phyloP scores from a whole-genome alignment of 2,797 vertebrate genomes.

The Muraenolepis orangiensis region DNA sequence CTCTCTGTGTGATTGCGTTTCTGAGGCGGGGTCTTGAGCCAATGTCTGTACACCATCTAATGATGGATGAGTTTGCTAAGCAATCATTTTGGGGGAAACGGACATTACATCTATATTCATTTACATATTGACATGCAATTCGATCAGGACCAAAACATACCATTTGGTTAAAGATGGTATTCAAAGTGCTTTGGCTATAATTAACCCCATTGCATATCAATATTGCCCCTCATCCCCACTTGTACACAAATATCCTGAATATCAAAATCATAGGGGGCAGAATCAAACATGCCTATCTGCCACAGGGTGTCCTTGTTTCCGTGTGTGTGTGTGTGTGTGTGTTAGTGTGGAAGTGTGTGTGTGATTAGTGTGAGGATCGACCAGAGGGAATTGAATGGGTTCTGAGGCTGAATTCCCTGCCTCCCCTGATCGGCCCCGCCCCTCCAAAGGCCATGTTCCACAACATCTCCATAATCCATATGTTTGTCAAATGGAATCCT shows the following conservation, averaged over 20 bases:
- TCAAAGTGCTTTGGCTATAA: background rate
- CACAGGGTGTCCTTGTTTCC: constrained; percentile 33
- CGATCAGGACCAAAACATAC: background rate
- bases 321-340: constrained; percentile 6
- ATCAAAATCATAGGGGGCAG: no score
- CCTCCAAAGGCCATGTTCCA: constrained; percentile 45
- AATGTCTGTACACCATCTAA: background rate
- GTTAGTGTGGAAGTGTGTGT: constrained; percentile 1
- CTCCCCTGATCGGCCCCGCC: constrained; percentile 42
- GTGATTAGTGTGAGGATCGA: constrained; percentile 32
- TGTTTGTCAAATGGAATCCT: constrained; percentile 34
- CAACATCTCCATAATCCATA: constrained; percentile 60
- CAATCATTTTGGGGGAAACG: background rate
- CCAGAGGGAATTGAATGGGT: constrained; percentile 22
- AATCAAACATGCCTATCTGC: constrained; percentile 7
- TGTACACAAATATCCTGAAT: no score
- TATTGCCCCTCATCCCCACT: background rate
- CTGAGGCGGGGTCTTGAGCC: background rate
- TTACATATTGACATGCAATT: background rate
- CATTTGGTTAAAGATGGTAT: background rate
- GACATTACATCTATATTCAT: background rate
- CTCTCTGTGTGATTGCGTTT: background rate
- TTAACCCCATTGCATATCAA: background rate
- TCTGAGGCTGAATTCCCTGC: constrained; percentile 27
- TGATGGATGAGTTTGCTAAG: background rate